Evolutionary conservation across 1,140 invertebrate species (phyloP).

Genomic region (Sinonovacula constricta): DNA sequence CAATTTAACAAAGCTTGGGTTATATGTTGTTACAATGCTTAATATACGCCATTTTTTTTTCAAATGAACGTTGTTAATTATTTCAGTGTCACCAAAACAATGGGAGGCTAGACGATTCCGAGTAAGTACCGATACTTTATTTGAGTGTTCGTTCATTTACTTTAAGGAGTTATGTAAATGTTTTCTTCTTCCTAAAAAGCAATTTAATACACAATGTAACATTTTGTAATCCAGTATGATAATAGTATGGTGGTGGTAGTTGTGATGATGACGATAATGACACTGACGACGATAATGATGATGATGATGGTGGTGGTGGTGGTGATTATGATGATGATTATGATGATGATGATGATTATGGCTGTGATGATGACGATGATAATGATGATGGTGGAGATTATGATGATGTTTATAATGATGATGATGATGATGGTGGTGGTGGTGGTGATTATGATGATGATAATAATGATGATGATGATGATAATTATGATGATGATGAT

Average conservation of each 20-base stretch:
- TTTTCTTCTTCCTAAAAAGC: too few relatives aligned
- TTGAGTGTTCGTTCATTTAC: too few relatives aligned
- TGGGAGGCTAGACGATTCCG: too few relatives aligned
- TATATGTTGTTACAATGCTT: too few relatives aligned
- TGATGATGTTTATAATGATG: background rate
- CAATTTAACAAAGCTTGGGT: too few relatives aligned
- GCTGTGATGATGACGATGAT: background rate
- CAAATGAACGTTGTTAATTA: too few relatives aligned
- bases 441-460: background rate
- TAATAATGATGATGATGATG: background rate
- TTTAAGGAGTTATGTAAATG: too few relatives aligned
- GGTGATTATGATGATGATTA: background rate
- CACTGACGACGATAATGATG: background rate
- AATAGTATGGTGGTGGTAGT: background rate
- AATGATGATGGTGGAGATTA: background rate
- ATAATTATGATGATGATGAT: background rate
- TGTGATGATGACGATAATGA: background rate
- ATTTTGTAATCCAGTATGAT: too few relatives aligned
- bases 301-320: background rate
- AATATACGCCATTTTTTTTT: too few relatives aligned
- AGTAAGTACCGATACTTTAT: too few relatives aligned
- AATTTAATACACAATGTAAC: too few relatives aligned
- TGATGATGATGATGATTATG: background rate
- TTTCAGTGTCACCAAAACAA: too few relatives aligned
- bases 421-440: background rate